Conservation (phyloP, 2,797 vertebrate species). For the Bovichtus variegatus region DNA sequence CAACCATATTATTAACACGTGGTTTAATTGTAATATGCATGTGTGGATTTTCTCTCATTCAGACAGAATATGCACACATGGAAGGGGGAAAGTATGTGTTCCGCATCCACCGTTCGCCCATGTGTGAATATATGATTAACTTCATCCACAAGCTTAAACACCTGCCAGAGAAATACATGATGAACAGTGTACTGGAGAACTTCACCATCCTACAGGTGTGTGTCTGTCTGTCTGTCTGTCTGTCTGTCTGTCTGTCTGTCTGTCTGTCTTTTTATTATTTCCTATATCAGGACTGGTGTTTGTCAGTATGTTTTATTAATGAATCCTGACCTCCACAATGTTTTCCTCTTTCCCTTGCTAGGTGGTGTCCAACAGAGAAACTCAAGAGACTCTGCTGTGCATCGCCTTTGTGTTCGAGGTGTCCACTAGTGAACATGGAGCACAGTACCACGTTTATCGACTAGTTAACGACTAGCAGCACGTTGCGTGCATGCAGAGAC, state of each 20-base stretch:
- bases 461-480: conserved; percentile 93
- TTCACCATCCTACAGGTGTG: conserved; percentile 96
- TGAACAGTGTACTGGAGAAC: conserved; percentile 98
- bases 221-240: background rate
- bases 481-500: conserved; percentile 62
- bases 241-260: too few relatives aligned
- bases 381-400: conserved; percentile 96
- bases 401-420: conserved; percentile 97
- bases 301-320: background rate
- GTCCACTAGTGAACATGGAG: conserved; percentile 95
- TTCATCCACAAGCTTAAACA: conserved; percentile 98
- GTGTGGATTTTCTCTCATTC: conserved; percentile 16
- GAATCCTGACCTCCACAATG: background rate
- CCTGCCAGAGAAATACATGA: conserved; percentile 98
- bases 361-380: conserved; percentile 97
- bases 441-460: conserved; percentile 96
- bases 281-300: background rate
- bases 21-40: background rate
- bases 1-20: rapidly evolving
- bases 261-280: background rate
- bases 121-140: conserved; percentile 99
- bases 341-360: conserved; percentile 57
- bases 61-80: conserved; percentile 94
- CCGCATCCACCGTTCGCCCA: conserved; percentile 94
- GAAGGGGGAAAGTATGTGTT: conserved; percentile 94